Base-by-base conservation (phyloP, 2,797 vertebrate species). In the Typhlichthys eigenmanni region DNA sequence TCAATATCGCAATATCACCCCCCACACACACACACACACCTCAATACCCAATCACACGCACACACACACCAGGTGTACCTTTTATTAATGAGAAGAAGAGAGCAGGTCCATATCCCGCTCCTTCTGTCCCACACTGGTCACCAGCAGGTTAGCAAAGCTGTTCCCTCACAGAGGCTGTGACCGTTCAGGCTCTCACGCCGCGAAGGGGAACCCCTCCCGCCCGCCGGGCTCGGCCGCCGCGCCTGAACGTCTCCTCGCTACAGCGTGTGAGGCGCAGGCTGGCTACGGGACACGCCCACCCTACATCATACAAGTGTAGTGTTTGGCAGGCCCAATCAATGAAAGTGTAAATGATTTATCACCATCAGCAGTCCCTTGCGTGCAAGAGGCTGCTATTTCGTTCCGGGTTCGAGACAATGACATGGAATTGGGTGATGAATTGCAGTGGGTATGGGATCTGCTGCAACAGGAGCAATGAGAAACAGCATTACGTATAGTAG, bases 51-150 rank as follows among this genome's bases (percentile, higher is more conserved):
- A 7, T n/a, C 47, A 49, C 19, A 17, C 17, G 17, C 17, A 17
- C 6, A 49, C 13, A 14, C 55, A 47, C 47, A 5, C 6, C 10
- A 0, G 48, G 68, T 47, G 58, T 62, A 62, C 58, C 66, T 78
- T 80, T 84, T 71, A 83, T 85, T 87, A 85, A 86, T 74, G 69
- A 79, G 73, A 64, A 81, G 58, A 72, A 85, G 63, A 47, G 45
- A 19, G 47, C 29, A 68, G 77, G 76, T 79, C 68, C 47, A 81
- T 87, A 82, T 85, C 81, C 80, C 71, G 74, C 75, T 82, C 78
- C 78, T 45, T 65, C 61, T 4, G 59, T 58, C 65, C 66, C 57
- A 34, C 65, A 59, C 75, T 55, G 46, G 50, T 32, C 17, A 68
- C 78, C 58, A 70, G 66, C 60, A 16, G 80, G n/a, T 38, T 71